Conservation (phyloP, 2,113 vertebrate genomes). For the Chloropsis hardwickii region DNA sequence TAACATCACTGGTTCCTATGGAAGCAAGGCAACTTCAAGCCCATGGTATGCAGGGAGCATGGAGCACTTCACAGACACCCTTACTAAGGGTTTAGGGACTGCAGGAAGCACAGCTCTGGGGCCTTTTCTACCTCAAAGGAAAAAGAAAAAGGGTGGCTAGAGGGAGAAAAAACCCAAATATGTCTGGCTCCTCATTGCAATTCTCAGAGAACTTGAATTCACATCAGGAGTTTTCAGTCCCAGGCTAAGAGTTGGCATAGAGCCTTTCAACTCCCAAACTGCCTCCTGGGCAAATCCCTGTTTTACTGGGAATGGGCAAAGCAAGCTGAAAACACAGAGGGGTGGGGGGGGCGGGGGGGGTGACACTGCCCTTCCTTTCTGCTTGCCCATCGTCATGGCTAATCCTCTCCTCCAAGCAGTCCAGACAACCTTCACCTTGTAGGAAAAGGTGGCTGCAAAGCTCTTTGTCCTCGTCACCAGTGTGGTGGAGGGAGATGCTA, state of each 20-base stretch:
- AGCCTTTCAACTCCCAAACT: neutral
- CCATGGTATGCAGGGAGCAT: neutral
- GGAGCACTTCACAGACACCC: neutral
- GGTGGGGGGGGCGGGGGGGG: too few relatives aligned
- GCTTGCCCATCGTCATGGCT: neutral
- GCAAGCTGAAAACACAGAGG: neutral
- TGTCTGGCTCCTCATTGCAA: neutral
- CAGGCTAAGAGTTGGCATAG: neutral
- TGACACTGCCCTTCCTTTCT: neutral
- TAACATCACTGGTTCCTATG: neutral
- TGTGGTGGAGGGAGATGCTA: fast-evolving
- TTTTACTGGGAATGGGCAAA: neutral
- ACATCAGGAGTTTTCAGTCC: neutral
- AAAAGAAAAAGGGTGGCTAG: fast-evolving
- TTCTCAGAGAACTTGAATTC: neutral
- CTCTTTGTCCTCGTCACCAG: neutral
- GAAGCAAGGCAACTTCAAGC: neutral
- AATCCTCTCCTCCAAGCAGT: neutral
- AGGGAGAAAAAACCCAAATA: neutral
- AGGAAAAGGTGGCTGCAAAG: neutral
- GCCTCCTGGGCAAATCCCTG: neutral
- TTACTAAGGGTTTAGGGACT: neutral
- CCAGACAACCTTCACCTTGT: neutral
- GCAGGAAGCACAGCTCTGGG: neutral
- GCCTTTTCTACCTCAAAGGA: neutral